A percentile compares a stretch with the other conserved stretches of the same genome.
Evolutionary conservation across 2,113 vertebrate genomes (phyloP).

Genomic region (Entomyzon cyanotis): DNA sequence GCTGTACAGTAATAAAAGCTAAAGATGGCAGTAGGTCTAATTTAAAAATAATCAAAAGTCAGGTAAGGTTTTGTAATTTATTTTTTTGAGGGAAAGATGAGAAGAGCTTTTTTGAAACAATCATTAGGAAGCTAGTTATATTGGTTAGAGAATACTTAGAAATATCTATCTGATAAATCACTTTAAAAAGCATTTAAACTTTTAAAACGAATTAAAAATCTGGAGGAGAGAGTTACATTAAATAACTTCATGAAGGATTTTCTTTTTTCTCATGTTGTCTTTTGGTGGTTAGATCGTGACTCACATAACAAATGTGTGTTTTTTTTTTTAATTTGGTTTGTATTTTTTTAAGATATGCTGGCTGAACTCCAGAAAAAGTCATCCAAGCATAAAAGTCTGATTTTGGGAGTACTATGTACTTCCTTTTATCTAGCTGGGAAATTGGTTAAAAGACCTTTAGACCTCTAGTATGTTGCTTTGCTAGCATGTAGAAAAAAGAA

Average conservation of each 20-base stretch:
- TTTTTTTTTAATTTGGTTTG: not conserved
- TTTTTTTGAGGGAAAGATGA: not conserved
- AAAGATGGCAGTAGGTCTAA: slow-evolving; percentile 19
- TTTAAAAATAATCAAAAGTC: slow-evolving; percentile 43
- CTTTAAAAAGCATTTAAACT: not conserved
- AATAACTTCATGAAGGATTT: slow-evolving; percentile 18
- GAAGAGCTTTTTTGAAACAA: not conserved
- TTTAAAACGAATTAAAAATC: not conserved
- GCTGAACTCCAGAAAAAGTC: slow-evolving; percentile 26
- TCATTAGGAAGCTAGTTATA: not conserved
- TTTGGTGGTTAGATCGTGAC: slow-evolving; percentile 42
- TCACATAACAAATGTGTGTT: slow-evolving; percentile 53
- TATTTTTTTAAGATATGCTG: not conserved
- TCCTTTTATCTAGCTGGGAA: not conserved
- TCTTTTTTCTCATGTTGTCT: slow-evolving; percentile 41
- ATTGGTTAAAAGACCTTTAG: not conserved
- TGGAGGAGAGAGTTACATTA: not conserved
- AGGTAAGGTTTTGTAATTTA: not conserved
- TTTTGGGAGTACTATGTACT: not conserved
- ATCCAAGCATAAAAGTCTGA: not conserved
- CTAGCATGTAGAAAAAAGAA: not conserved
- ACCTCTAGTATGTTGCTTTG: not conserved
- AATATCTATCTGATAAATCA: not conserved
- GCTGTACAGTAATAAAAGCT: slow-evolving; percentile 35
- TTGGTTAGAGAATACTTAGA: not conserved